Conservation (phyloP, 1,140 invertebrate genomes). For the Bombus huntii region DNA sequence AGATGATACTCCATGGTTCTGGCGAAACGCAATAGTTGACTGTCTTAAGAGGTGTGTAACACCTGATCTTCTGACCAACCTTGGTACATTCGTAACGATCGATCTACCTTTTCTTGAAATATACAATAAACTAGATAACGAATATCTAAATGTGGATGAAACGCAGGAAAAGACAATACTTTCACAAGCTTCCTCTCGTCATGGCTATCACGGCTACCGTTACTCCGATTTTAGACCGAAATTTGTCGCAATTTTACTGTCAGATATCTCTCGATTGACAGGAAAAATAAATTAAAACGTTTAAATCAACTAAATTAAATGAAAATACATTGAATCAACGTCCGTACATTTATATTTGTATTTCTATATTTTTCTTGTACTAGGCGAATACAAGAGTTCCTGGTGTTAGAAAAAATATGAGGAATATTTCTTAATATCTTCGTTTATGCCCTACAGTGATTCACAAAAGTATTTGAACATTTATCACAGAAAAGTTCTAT, state of each 20-base stretch:
- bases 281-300: too few relatives aligned
- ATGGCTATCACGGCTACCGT: not conserved
- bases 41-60: not conserved
- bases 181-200: not conserved
- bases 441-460: not conserved
- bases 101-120: not conserved
- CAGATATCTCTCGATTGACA: not conserved
- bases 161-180: not conserved
- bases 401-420: too few relatives aligned
- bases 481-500: not conserved
- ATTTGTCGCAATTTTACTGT: not conserved
- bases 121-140: not conserved
- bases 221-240: not conserved
- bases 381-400: too few relatives aligned
- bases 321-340: too few relatives aligned
- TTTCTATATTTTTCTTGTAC: not conserved
- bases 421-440: too few relatives aligned
- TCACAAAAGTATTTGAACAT: not conserved
- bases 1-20: slow-evolving; percentile 3
- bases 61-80: slow-evolving; percentile 7
- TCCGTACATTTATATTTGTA: not conserved
- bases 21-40: slow-evolving; percentile 22
- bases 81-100: not conserved
- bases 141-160: not conserved
- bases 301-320: too few relatives aligned